phyloP scores from a whole-genome alignment of 2,113 vertebrate species.

The Hyla sarda region DNA sequence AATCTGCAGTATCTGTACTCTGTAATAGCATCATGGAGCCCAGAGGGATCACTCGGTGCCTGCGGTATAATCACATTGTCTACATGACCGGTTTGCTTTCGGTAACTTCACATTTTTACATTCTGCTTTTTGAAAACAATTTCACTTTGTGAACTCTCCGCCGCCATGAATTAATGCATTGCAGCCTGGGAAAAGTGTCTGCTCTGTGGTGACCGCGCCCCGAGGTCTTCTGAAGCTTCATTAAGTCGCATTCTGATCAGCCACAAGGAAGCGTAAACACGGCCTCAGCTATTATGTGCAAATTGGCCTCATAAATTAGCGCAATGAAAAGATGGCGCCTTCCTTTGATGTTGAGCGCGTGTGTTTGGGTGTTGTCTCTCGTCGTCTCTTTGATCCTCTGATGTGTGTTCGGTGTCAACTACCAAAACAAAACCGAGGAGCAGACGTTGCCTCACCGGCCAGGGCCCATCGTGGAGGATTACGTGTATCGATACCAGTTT shows the following conservation, averaged over 20 bases:
- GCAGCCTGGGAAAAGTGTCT: not conserved
- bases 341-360: slow-evolving; percentile 1
- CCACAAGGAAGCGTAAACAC: not conserved
- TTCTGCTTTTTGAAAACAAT: not conserved
- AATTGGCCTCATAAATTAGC: not conserved
- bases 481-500: not conserved
- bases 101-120: not conserved
- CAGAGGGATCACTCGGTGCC: no score
- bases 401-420: not conserved
- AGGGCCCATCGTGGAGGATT: not conserved
- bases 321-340: not conserved
- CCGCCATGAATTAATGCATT: not conserved
- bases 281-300: not conserved
- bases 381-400: not conserved
- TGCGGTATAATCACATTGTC: not conserved
- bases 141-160: not conserved
- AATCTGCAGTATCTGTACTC: no score
- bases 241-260: not conserved
- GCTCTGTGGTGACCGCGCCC: not conserved
- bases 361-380: not conserved
- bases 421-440: not conserved
- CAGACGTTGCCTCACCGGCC: not conserved
- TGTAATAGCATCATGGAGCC: no score
- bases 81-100: no score
- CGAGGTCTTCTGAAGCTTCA: not conserved